Conservation (phyloP, 2,888 invertebrate genomes). For the Arctia plantaginis region DNA sequence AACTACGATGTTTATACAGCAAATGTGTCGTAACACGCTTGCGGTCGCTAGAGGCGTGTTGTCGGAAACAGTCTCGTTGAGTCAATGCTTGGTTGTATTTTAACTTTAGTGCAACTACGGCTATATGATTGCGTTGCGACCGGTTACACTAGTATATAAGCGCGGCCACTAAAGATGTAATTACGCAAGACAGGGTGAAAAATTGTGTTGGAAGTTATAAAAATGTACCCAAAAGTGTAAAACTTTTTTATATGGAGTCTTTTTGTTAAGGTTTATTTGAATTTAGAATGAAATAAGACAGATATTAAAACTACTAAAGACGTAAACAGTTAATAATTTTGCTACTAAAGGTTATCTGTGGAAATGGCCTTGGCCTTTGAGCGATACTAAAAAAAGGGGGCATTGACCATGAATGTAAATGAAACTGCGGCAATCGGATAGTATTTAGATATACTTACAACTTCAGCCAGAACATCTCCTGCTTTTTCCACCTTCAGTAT, state of each 20-base stretch:
- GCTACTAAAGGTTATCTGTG: neutral
- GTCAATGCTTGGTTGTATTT: constrained; percentile 52
- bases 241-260: neutral
- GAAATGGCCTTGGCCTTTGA: too few species aligned
- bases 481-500: constrained; percentile 94
- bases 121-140: constrained; percentile 42
- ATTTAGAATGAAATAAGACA: neutral
- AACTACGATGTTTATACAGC: neutral
- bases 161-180: constrained; percentile 17
- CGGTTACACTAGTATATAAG: constrained; percentile 39
- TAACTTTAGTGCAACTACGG: constrained; percentile 59
- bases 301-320: neutral
- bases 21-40: constrained; percentile 6
- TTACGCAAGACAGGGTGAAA: neutral
- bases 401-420: neutral
- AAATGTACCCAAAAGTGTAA: neutral
- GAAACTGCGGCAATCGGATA: neutral
- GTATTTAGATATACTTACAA: constrained; percentile 86
- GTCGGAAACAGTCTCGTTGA: constrained; percentile 33
- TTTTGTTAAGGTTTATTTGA: neutral
- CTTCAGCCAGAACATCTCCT: constrained; percentile 95
- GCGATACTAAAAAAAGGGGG: too few species aligned
- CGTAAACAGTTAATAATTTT: neutral
- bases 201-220: neutral
- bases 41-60: constrained; percentile 31